These are phyloP conservation scores for Zhuqinia jingwanae DNA, from an alignment of 2,888 invertebrate species.

Conservation along the genomic window DNA sequence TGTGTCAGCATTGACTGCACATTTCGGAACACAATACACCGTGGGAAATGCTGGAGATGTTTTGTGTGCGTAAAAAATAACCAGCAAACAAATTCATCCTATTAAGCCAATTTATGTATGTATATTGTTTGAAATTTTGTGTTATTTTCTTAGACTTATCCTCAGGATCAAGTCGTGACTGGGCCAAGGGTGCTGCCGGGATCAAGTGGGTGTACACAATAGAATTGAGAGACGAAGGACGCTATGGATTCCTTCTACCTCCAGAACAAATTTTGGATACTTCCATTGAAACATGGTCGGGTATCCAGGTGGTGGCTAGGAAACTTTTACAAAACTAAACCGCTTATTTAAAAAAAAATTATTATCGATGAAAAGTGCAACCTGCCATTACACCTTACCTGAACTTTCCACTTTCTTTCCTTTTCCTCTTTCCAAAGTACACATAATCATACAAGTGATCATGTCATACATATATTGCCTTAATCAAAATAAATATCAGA, in stretches of 20 bases:
- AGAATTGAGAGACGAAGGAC: slow-evolving; percentile 81
- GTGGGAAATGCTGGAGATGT: slow-evolving; percentile 80
- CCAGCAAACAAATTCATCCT: too few species aligned
- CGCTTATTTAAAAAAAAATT: not conserved
- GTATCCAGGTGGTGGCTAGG: slow-evolving; percentile 76
- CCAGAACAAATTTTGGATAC: slow-evolving; percentile 80
- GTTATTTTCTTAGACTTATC: slow-evolving; percentile 65
- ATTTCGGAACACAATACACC: slow-evolving; percentile 80
- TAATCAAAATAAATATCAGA: not conserved
- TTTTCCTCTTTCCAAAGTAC: too few species aligned
- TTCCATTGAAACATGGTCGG: slow-evolving; percentile 76
- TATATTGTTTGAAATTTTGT: not conserved
- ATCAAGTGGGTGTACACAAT: slow-evolving; percentile 75
- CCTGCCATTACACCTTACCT: too few species aligned
- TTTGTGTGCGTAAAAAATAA: slow-evolving; percentile 70
- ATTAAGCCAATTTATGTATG: too few species aligned
- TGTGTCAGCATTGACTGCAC: slow-evolving; percentile 79
- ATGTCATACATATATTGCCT: not conserved
- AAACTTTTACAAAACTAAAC: slow-evolving; percentile 25
- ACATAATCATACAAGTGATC: too few species aligned
- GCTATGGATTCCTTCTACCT: slow-evolving; percentile 82
- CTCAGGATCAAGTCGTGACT: slow-evolving; percentile 77
- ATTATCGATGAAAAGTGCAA: not conserved
- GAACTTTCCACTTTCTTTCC: too few species aligned
- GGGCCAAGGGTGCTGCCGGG: slow-evolving; percentile 77